Evolutionary conservation across 2,113 vertebrate species (phyloP).

Genomic region (Kryptolebias marmoratus): DNA sequence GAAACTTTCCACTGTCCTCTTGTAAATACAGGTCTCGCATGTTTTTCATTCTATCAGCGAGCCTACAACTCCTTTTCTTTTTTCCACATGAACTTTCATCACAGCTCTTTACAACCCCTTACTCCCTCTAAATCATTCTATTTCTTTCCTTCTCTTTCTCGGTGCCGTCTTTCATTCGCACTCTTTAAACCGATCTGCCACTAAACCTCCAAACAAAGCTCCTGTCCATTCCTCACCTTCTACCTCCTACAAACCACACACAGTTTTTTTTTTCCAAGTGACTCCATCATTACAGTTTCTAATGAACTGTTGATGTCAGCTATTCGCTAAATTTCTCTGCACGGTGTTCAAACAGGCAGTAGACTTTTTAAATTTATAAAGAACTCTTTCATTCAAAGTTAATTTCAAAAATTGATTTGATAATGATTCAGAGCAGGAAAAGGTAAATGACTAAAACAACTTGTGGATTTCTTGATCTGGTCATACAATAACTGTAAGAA

Average conservation of each 20-base stretch:
- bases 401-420: background rate
- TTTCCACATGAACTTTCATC: constrained; percentile 40
- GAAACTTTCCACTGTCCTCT: constrained; percentile 48
- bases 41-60: constrained; percentile 41
- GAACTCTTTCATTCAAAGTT: background rate
- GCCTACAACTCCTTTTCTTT: constrained; percentile 23
- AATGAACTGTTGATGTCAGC: constrained; percentile 49
- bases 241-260: constrained; percentile 6
- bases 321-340: constrained; percentile 36
- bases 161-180: constrained; percentile 23
- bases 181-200: constrained; percentile 32
- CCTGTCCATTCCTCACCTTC: constrained; percentile 9
- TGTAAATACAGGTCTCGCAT: constrained; percentile 47
- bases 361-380: background rate
- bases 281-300: constrained; percentile 32
- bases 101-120: background rate
- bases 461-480: background rate
- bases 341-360: constrained; percentile 12
- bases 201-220: constrained; percentile 50
- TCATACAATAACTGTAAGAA: background rate
- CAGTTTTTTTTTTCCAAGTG: constrained; percentile 31
- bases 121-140: constrained; percentile 14
- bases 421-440: background rate
- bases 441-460: background rate
- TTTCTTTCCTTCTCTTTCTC: constrained; percentile 2